Evolutionary conservation across 1,140 invertebrate genomes (phyloP).

Genomic region (Notospermus geniculatus): DNA sequence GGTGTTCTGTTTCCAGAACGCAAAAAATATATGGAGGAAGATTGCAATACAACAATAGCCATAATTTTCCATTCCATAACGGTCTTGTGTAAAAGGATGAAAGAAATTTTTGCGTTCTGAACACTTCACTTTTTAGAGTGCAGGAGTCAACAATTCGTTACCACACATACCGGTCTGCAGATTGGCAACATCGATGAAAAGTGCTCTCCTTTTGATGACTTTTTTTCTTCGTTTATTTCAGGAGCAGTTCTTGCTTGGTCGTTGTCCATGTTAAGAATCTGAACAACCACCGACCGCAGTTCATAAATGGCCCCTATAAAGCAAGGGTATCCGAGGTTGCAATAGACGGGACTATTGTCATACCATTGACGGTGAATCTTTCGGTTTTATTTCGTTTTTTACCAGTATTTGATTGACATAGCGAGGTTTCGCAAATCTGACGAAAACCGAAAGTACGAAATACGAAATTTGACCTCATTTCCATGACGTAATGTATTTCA

Average conservation of each 20-base stretch:
- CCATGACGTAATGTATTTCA: too few relatives aligned
- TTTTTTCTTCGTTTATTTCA: background rate
- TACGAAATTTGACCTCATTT: too few relatives aligned
- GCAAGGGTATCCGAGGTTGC: background rate
- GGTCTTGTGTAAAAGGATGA: too few relatives aligned
- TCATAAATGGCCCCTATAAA: background rate
- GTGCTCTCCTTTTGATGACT: background rate
- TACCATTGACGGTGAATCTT: background rate
- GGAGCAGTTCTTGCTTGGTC: background rate
- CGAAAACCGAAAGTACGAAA: too few relatives aligned
- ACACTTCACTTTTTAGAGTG: too few relatives aligned
- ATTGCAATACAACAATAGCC: too few relatives aligned
- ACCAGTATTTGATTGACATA: too few relatives aligned
- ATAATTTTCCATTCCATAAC: too few relatives aligned
- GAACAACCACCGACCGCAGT: background rate
- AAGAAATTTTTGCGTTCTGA: too few relatives aligned
- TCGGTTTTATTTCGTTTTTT: background rate
- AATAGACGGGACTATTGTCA: background rate
- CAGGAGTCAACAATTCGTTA: background rate
- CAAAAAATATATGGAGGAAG: too few relatives aligned
- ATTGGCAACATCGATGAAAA: background rate
- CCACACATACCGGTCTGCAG: background rate
- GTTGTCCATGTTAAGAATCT: background rate
- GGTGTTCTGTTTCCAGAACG: too few relatives aligned
- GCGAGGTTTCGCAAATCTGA: too few relatives aligned